Evolutionary conservation across 2,888 invertebrate genomes (phyloP).

Genomic region (Laothoe populi): DNA sequence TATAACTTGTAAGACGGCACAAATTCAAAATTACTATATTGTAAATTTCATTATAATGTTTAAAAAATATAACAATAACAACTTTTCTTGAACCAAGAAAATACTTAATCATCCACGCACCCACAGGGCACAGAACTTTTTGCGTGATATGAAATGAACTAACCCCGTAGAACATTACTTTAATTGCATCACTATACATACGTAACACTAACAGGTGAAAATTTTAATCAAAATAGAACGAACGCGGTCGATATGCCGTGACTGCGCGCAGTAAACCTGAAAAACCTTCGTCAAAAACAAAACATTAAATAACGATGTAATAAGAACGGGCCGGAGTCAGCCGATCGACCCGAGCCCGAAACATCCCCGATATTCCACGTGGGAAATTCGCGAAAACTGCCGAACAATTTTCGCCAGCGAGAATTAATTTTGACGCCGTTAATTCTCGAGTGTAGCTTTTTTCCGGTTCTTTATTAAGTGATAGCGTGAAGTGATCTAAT

Average conservation of each 20-base stretch:
- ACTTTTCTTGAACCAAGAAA: too few species aligned
- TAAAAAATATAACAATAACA: too few species aligned
- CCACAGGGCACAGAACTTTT: too few species aligned
- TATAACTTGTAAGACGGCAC: too few species aligned
- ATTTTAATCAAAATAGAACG: constrained; percentile 11
- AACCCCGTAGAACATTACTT: neutral
- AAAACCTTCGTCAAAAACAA: constrained; percentile 67
- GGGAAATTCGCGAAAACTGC: constrained; percentile 71
- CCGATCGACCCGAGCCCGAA: constrained; percentile 71
- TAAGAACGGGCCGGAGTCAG: constrained; percentile 70
- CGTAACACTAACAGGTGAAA: constrained; percentile 20
- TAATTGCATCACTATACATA: neutral
- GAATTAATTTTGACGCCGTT: constrained; percentile 38
- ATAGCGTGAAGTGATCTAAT: neutral
- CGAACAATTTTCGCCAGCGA: constrained; percentile 25
- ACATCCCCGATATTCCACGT: constrained; percentile 73
- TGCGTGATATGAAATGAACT: too few species aligned
- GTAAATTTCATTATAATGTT: too few species aligned
- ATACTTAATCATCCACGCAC: too few species aligned
- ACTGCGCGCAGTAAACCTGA: constrained; percentile 74
- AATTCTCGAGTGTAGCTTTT: constrained; percentile 3
- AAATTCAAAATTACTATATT: too few species aligned
- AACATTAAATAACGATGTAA: constrained; percentile 81
- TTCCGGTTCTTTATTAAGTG: neutral
- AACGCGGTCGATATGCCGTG: constrained; percentile 79